These are phyloP conservation scores for Lepidostoma basale DNA, from an alignment of 1,140 invertebrate genomes.

Conservation along the genomic window DNA sequence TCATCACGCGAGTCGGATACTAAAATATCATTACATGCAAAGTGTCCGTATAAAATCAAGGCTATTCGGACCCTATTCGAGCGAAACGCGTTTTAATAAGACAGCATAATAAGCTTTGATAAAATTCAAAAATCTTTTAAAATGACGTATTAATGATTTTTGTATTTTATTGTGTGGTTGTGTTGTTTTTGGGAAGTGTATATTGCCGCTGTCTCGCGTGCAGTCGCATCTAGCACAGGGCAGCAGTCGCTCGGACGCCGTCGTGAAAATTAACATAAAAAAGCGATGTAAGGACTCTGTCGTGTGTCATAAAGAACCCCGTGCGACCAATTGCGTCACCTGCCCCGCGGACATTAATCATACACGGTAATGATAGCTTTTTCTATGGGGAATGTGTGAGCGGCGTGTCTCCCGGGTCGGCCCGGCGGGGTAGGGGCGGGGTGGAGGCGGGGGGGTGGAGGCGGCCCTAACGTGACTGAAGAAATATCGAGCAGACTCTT, in stretches of 20 bases:
- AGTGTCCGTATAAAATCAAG: slow-evolving; percentile 26
- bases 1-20: not conserved
- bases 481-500: not conserved
- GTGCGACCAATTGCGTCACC: slow-evolving; percentile 44
- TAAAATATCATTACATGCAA: slow-evolving; percentile 25
- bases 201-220: too few relatives aligned
- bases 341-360: slow-evolving; percentile 44
- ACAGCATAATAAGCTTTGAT: too few relatives aligned
- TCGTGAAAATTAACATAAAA: slow-evolving; percentile 42
- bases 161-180: too few relatives aligned
- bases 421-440: not conserved
- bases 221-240: not conserved
- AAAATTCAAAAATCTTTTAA: too few relatives aligned
- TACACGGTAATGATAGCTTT: slow-evolving; percentile 44
- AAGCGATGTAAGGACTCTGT: slow-evolving; percentile 43
- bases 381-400: slow-evolving; percentile 40
- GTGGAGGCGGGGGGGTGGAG: too few relatives aligned
- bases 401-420: slow-evolving; percentile 25
- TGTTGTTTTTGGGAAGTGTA: too few relatives aligned
- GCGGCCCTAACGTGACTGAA: slow-evolving; percentile 3
- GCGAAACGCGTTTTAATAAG: too few relatives aligned
- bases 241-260: not conserved
- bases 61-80: slow-evolving; percentile 18
- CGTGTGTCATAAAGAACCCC: slow-evolving; percentile 46
- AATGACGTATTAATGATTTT: too few relatives aligned